Percentiles rank a stretch among this genome's conserved stretches.
phyloP scores from a whole-genome alignment of 2,113 vertebrate genomes.

The Petromus typicus region DNA sequence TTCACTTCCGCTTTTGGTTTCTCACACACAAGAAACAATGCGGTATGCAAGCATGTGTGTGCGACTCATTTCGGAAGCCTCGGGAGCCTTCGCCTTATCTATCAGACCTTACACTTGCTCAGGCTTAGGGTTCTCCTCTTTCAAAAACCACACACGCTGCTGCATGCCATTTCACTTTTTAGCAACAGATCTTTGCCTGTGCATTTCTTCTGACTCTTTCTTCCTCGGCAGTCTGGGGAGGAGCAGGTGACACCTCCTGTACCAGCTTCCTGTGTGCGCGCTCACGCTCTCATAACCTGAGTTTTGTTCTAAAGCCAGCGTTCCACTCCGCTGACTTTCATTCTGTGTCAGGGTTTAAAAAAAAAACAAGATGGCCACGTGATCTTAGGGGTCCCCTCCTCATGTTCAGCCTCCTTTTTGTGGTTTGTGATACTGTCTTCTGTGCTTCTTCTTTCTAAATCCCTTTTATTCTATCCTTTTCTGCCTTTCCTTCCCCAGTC shows the following conservation, averaged over 20 bases:
- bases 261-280: neutral
- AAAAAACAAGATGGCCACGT: neutral
- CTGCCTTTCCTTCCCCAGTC: neutral
- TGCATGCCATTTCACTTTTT: neutral
- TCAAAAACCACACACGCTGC: neutral
- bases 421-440: neutral
- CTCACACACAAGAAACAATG: too few species aligned
- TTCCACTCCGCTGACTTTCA: neutral
- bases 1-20: too few species aligned
- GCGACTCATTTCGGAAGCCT: neutral
- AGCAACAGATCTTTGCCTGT: neutral
- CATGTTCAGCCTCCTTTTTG: neutral
- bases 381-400: neutral
- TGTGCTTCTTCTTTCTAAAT: neutral
- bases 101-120: neutral
- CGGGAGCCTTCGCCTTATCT: accelerated
- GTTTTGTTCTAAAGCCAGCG: neutral
- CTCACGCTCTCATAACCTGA: neutral
- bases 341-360: neutral
- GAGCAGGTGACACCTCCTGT: neutral
- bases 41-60: too few species aligned
- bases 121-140: neutral
- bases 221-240: neutral
- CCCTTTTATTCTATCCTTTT: neutral
- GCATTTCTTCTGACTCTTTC: neutral